Conservation (phyloP, 2,888 invertebrate species). For the Julus scanicus region DNA sequence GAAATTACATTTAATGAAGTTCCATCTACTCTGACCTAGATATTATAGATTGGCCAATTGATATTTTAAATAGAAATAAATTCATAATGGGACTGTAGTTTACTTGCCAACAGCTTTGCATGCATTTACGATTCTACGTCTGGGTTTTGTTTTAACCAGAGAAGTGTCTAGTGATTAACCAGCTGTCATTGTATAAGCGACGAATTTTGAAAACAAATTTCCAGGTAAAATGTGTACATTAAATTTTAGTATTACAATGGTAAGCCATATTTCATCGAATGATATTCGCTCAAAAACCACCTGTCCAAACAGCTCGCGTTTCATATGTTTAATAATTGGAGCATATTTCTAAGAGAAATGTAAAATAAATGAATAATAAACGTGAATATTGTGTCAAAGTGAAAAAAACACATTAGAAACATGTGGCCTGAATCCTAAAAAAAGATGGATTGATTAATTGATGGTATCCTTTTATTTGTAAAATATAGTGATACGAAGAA, state of each 20-base stretch:
- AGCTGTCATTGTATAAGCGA: neutral
- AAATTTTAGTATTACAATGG: neutral
- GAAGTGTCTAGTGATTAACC: neutral
- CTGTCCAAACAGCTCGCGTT: neutral
- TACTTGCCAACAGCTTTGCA: neutral
- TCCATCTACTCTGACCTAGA: neutral
- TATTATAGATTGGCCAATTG: neutral
- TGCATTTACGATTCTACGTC: neutral
- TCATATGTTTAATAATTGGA: neutral
- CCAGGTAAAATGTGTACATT: conserved; percentile 36
- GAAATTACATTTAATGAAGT: neutral
- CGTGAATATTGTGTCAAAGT: neutral
- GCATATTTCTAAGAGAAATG: neutral
- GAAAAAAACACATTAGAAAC: neutral
- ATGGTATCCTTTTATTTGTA: neutral
- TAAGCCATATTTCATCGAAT: neutral
- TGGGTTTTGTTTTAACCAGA: conserved; percentile 24
- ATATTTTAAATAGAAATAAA: neutral
- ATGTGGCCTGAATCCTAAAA: neutral
- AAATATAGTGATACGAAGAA: neutral
- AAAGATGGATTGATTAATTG: neutral
- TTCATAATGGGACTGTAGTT: neutral
- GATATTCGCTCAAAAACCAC: conserved; percentile 17
- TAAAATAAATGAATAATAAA: conserved; percentile 19
- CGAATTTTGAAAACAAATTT: conserved; percentile 17